phyloP scores from a whole-genome alignment of 2,113 vertebrate genomes.

The Xenopus laevis region DNA sequence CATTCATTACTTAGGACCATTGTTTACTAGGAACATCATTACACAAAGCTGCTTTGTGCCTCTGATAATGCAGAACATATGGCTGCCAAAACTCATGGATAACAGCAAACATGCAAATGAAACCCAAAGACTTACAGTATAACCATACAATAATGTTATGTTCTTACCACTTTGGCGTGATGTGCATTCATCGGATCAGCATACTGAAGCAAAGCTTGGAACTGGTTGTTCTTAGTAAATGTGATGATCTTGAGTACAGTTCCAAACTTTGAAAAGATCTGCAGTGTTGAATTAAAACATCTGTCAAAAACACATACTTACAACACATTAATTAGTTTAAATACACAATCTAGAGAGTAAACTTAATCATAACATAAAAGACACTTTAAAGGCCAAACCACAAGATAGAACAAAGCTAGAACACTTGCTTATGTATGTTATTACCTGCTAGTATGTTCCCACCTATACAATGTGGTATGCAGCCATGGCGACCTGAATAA shows the following conservation, averaged over 20 bases:
- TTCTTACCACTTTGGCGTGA: slow-evolving; percentile 78
- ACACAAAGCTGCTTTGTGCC: slow-evolving; percentile 38
- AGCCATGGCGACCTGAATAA: too few species aligned
- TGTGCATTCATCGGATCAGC: slow-evolving; percentile 68
- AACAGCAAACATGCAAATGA: slow-evolving; percentile 14
- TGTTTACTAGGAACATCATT: slow-evolving; percentile 34
- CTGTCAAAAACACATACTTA: too few species aligned
- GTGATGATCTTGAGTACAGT: slow-evolving; percentile 77
- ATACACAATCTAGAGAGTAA: too few species aligned
- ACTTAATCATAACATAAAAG: too few species aligned
- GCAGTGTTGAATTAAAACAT: slow-evolving; percentile 28
- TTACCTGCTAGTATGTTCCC: too few species aligned
- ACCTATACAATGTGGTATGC: too few species aligned
- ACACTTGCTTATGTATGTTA: too few species aligned
- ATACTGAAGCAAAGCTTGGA: slow-evolving; percentile 80
- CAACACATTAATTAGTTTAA: too few species aligned
- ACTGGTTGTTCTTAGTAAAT: slow-evolving; percentile 76
- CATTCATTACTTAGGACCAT: slow-evolving; percentile 38
- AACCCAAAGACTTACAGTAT: not conserved
- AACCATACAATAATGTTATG: not conserved
- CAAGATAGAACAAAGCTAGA: too few species aligned
- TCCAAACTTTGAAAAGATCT: slow-evolving; percentile 84
- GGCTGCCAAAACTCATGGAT: slow-evolving; percentile 31
- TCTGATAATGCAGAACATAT: slow-evolving; percentile 19
- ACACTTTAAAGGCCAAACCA: too few species aligned